Base-by-base conservation (phyloP, 2,888 invertebrate genomes). In the Prosapia bicincta region DNA sequence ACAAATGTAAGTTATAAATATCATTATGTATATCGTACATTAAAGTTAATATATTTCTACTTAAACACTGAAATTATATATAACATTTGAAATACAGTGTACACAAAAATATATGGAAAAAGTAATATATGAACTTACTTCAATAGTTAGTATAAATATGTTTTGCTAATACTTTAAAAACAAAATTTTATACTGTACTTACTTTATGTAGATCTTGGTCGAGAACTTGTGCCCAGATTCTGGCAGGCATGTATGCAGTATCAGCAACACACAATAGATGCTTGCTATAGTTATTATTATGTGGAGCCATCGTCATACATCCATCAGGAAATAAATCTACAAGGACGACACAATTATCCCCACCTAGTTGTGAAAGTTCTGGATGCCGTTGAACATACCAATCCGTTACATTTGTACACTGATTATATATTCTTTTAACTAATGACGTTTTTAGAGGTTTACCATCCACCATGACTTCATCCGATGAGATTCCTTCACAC, bases 201-300 rank as follows among this genome's bases (percentile, higher is more conserved):
- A 76, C 76, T 69, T 76, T 76, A 66, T 72, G 65, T 30, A 72
- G 65, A 26, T 69, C 76, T 13, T 69, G 76, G 30, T 82, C 82
- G 3, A 86, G 82, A 78, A 86, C 83, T 69, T 85, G 85, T 24
- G 86, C 81, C 86, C 86, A 86, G 80, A 86, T 85, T 32, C 85
- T 83, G 38, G 86, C 85, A 30, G 86, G 86, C 78, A 85, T 82
- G 7, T 83, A 82, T 78, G 82, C 84, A 65, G 89, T 89, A 83
- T 92, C 91, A 24, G 90, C 90, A 6, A 92, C 85, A 85, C 91
- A 91, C 24, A 92, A 83, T 81, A 91, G 88, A 75, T 88, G 86
- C 76, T 89, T 89, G 73, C 88, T 86, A 0, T 87, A 87, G 81
- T 86, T 86, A 79, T 86, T 86, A 76, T 88, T 87, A 76, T 88